Conservation (phyloP, 2,888 invertebrate species). For the Creontiades dilutus region DNA sequence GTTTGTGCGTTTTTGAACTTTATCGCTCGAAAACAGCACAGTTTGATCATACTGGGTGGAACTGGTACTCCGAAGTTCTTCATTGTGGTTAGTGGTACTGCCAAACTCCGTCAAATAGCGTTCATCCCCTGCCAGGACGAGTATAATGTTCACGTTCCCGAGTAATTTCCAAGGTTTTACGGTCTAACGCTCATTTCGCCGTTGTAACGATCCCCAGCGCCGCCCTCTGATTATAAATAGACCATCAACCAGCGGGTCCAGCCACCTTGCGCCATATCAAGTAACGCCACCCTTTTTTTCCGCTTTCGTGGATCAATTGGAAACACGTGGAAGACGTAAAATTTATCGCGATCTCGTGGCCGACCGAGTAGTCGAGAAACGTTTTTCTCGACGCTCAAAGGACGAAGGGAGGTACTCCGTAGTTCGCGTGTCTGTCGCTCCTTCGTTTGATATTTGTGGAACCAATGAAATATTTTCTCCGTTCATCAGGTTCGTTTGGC, state of each 20-base stretch:
- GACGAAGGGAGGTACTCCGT: not conserved
- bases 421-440: not conserved
- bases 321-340: constrained; percentile 39
- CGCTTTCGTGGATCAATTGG: not conserved
- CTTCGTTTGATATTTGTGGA: not conserved
- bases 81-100: too few species aligned
- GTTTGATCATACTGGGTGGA: too few species aligned
- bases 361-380: not conserved
- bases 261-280: not conserved
- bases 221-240: not conserved
- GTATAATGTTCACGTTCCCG: too few species aligned
- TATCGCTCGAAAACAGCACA: too few species aligned
- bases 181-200: not conserved
- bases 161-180: not conserved
- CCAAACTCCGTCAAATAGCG: too few species aligned
- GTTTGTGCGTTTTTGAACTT: too few species aligned
- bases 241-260: not conserved
- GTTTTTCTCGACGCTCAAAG: not conserved
- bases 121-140: too few species aligned
- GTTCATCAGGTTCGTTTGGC: too few species aligned
- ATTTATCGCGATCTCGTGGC: not conserved
- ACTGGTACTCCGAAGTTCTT: too few species aligned
- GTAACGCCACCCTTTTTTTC: not conserved
- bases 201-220: not conserved
- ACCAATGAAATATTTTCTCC: too few species aligned